Conservation (phyloP, 1,140 invertebrate genomes). For the Platyscapa corneri region DNA sequence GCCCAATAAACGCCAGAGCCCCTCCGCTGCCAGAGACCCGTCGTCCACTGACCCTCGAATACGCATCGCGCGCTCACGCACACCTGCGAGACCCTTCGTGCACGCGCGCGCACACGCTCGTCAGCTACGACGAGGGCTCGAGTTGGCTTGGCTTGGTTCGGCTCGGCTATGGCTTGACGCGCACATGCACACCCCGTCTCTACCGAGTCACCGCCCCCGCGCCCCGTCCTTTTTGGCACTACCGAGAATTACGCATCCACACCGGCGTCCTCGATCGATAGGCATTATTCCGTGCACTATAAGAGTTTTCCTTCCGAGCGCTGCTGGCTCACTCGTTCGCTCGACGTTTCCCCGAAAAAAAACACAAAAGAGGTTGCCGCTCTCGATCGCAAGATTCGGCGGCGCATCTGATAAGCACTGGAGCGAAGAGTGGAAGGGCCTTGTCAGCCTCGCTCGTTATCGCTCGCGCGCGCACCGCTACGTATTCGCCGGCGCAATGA, state of each 20-base stretch:
- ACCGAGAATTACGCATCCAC: background rate
- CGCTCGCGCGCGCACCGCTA: too few species aligned
- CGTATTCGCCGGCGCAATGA: too few species aligned
- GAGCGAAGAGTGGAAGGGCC: background rate
- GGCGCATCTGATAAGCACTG: too few species aligned
- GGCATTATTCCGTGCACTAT: background rate
- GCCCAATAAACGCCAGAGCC: slow-evolving; percentile 26
- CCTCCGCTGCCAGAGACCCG: background rate
- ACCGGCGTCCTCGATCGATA: background rate
- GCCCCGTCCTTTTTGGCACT: background rate
- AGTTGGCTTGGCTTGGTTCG: background rate
- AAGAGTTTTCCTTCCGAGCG: background rate
- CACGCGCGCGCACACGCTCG: background rate
- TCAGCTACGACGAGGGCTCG: background rate
- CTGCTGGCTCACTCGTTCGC: too few species aligned
- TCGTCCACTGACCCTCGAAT: slow-evolving; percentile 1
- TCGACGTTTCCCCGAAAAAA: background rate
- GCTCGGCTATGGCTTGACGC: too few species aligned
- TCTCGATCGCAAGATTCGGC: background rate
- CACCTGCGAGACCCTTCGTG: background rate
- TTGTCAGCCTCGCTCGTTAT: background rate
- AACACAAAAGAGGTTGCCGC: too few species aligned
- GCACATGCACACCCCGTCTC: too few species aligned
- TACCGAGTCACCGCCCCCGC: background rate
- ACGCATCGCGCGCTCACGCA: background rate